phyloP scores from a whole-genome alignment of 2,888 invertebrate species.

The Tanaodytes sp. region DNA sequence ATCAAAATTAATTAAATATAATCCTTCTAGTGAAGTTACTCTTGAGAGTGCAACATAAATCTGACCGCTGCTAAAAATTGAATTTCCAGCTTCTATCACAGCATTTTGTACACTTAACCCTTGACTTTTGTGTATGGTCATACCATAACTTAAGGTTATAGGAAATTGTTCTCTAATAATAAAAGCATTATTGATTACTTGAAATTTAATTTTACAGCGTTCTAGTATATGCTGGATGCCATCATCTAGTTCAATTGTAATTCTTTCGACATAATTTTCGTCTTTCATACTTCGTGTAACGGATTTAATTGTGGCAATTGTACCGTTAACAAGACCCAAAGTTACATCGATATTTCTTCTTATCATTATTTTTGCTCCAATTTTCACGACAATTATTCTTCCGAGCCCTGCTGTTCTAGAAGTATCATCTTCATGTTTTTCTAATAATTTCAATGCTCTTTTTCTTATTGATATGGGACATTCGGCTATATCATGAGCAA shows the following conservation, averaged over 20 bases:
- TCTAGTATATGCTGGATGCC: neutral
- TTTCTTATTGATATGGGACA: too few relatives aligned
- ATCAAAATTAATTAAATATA: neutral
- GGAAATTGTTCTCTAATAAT: neutral
- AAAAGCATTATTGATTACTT: neutral
- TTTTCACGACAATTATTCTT: neutral
- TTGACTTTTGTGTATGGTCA: neutral
- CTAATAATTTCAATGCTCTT: constrained; percentile 1
- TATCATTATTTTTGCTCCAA: neutral
- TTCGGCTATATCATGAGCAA: too few relatives aligned
- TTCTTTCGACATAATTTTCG: neutral
- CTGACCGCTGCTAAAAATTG: neutral
- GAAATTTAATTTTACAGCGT: constrained; percentile 1
- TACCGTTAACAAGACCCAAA: too few relatives aligned
- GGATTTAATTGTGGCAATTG: too few relatives aligned
- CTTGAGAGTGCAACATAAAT: neutral
- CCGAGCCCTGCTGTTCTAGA: neutral
- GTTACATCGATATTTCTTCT: neutral
- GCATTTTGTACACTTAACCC: neutral
- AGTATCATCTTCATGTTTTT: neutral
- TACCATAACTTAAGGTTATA: neutral
- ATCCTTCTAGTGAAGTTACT: neutral
- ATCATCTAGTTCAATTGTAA: neutral
- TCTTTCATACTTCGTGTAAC: too few relatives aligned
- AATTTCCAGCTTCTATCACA: constrained; percentile 1